A percentile compares a stretch with the other conserved stretches of the same genome.
Conservation (phyloP, 2,797 vertebrate genomes). For the Tenualosa thibaudeaui region DNA sequence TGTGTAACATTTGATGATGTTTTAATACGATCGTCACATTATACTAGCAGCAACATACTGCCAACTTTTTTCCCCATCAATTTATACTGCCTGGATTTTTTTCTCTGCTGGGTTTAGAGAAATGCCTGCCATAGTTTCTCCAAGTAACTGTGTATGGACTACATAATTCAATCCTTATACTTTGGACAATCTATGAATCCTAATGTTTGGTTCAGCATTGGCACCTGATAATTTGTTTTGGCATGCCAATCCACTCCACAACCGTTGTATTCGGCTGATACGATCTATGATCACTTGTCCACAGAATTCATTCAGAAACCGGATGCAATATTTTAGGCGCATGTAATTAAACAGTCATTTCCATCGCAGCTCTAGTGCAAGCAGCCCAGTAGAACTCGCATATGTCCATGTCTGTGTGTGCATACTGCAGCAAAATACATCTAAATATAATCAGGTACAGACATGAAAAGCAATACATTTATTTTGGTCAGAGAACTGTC, state of each 20-base stretch:
- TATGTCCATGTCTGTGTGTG: neutral
- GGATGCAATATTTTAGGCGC: neutral
- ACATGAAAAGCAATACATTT: neutral
- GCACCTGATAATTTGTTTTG: no score
- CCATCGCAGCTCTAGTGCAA: neutral
- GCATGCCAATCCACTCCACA: no score
- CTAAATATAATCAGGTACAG: neutral
- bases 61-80: no score
- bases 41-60: neutral
- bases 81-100: no score
- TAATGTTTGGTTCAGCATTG: no score
- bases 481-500: neutral
- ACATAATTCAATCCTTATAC: no score
- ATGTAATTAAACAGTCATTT: neutral
- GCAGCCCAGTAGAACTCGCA: neutral
- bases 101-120: no score
- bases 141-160: no score
- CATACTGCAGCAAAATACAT: neutral
- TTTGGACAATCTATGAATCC: no score
- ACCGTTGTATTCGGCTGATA: no score
- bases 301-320: neutral
- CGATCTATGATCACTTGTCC: neutral
- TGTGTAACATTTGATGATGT: neutral
- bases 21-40: neutral
- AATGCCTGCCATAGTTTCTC: no score